Evolutionary conservation across 2,113 vertebrate genomes (phyloP).

Genomic region (Alaudala cheleensis): DNA sequence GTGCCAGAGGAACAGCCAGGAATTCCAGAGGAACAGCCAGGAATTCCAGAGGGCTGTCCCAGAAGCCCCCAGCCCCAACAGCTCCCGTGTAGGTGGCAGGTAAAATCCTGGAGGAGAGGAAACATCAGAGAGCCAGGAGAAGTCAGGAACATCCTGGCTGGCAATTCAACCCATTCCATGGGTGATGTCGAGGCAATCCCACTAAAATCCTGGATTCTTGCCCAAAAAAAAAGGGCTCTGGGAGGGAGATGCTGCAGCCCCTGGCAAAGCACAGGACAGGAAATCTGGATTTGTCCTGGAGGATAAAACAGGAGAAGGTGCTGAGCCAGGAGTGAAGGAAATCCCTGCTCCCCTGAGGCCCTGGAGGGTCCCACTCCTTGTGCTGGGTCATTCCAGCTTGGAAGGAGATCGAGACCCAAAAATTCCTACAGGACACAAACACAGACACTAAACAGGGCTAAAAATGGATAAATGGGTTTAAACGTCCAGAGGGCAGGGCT

Average conservation of each 20-base stretch:
- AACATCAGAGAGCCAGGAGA: slow-evolving; percentile 8
- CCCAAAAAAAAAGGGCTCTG: background rate
- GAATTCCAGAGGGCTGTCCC: background rate
- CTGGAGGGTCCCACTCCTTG: background rate
- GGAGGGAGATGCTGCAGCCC: background rate
- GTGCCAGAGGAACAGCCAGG: background rate
- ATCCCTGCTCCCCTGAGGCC: no score
- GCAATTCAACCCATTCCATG: background rate
- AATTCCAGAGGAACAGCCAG: background rate
- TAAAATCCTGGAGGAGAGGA: background rate
- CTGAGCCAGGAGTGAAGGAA: background rate
- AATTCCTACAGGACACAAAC: background rate
- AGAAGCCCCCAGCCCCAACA: background rate
- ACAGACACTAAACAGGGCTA: background rate
- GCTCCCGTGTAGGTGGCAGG: background rate
- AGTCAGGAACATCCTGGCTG: background rate
- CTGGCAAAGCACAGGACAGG: background rate
- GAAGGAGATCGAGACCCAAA: background rate
- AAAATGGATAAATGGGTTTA: background rate
- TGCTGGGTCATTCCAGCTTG: background rate
- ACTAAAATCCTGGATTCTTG: background rate
- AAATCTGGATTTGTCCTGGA: background rate
- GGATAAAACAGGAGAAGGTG: background rate
- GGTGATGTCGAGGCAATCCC: background rate
- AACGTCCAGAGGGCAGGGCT: background rate